Evolutionary conservation across 2,888 invertebrate species (phyloP).

Genomic region (Oscheius myriophilus): DNA sequence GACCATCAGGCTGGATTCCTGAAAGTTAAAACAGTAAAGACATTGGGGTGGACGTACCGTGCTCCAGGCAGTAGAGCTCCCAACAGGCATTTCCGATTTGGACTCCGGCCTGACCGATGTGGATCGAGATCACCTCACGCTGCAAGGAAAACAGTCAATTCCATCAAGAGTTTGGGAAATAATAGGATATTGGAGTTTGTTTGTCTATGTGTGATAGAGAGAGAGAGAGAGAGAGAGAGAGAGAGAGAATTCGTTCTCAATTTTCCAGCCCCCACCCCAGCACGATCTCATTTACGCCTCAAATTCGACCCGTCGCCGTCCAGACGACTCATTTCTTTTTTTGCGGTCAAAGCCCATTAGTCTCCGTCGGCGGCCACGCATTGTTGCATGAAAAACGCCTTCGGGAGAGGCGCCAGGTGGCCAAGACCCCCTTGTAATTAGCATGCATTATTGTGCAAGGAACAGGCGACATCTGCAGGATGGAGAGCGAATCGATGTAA

Average conservation of each 20-base stretch:
- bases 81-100: constrained; percentile 75
- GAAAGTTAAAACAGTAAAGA: no score
- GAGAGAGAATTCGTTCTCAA: no score
- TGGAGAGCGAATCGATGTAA: background rate
- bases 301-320: background rate
- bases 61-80: constrained; percentile 76
- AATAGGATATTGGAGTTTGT: no score
- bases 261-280: no score
- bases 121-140: constrained; percentile 63
- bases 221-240: background rate
- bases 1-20: constrained; percentile 73
- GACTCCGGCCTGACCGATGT: constrained; percentile 67
- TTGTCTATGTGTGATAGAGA: background rate
- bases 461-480: background rate
- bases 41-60: constrained; percentile 73
- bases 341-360: no score
- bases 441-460: background rate
- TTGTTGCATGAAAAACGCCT: background rate
- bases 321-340: background rate
- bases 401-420: no score
- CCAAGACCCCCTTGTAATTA: background rate
- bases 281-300: background rate
- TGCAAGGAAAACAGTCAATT: constrained; percentile 7
- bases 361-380: background rate
- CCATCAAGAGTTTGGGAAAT: no score